These are phyloP conservation scores for Drosophila stalkeri DNA, from an alignment of 2,888 invertebrate species.

Conservation along the genomic window DNA sequence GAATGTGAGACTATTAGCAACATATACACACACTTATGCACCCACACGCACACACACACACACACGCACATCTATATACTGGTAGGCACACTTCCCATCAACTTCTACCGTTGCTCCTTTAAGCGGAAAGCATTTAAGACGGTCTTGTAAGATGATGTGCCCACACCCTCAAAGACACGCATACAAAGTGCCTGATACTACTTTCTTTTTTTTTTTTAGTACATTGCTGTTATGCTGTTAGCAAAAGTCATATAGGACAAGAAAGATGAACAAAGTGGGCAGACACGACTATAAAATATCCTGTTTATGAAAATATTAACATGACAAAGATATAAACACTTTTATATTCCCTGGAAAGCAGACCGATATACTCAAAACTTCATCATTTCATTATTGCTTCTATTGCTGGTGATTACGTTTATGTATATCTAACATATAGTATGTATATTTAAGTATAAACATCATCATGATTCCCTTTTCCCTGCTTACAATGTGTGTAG, in stretches of 20 bases:
- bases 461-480: background rate
- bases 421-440: background rate
- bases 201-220: slow-evolving; percentile 20
- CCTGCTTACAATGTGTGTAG: background rate
- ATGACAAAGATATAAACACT: too few species aligned
- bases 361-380: background rate
- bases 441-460: background rate
- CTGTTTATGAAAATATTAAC: background rate
- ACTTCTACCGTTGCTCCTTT: slow-evolving; percentile 58
- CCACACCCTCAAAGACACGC: slow-evolving; percentile 46
- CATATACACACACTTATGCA: background rate
- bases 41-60: too few species aligned
- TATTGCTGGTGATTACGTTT: background rate
- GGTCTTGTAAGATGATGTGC: slow-evolving; percentile 20
- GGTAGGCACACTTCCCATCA: slow-evolving; percentile 60
- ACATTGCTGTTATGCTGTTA: slow-evolving; percentile 26
- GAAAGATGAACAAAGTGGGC: background rate
- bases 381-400: background rate
- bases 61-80: background rate
- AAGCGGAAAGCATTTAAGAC: slow-evolving; percentile 70
- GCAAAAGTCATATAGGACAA: slow-evolving; percentile 32
- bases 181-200: slow-evolving; percentile 46
- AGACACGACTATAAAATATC: background rate
- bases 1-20: background rate
- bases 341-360: background rate